phyloP scores from a whole-genome alignment of 2,888 invertebrate genomes.

The Boloria selene region DNA sequence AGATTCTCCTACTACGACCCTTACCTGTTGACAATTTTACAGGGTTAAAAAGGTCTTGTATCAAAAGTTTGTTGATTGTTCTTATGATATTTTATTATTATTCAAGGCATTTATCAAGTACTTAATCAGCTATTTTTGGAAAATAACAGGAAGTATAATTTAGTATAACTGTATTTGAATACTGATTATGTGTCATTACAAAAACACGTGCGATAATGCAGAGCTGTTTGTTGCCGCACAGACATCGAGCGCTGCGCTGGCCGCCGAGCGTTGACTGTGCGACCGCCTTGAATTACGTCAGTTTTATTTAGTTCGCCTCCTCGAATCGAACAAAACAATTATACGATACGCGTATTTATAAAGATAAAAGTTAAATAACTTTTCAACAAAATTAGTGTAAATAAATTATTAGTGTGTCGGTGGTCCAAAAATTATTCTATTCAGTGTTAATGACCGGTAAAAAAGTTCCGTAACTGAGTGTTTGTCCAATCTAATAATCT shows the following conservation, averaged over 20 bases:
- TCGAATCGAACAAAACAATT: conserved; percentile 41
- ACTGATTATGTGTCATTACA: conserved; percentile 52
- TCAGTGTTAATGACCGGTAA: conserved; percentile 58
- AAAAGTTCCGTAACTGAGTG: conserved; percentile 45
- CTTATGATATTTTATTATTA: no score
- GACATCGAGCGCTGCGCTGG: conserved; percentile 43
- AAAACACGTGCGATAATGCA: conserved; percentile 64
- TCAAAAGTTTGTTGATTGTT: no score
- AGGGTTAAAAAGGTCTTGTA: no score
- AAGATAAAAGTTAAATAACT: conserved; percentile 9
- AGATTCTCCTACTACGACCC: no score
- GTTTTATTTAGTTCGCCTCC: conserved; percentile 48
- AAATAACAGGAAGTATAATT: conserved; percentile 32
- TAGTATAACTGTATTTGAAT: conserved; percentile 49
- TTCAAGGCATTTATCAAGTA: background rate
- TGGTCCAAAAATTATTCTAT: background rate
- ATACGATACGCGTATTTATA: conserved; percentile 22
- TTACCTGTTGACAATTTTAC: no score
- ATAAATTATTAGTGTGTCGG: conserved; percentile 4
- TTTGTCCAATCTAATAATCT: conserved; percentile 48
- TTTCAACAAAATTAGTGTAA: background rate
- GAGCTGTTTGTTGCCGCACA: conserved; percentile 53
- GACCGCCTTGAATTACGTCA: conserved; percentile 67
- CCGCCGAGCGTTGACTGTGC: conserved; percentile 38
- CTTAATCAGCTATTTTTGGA: conserved; percentile 10